Evolutionary conservation across 92 coral and sea anemone genomes (phyloP), one percentile per base, ranked within the genome.

Genomic region (Parazoanthus atlanticus): DNA sequence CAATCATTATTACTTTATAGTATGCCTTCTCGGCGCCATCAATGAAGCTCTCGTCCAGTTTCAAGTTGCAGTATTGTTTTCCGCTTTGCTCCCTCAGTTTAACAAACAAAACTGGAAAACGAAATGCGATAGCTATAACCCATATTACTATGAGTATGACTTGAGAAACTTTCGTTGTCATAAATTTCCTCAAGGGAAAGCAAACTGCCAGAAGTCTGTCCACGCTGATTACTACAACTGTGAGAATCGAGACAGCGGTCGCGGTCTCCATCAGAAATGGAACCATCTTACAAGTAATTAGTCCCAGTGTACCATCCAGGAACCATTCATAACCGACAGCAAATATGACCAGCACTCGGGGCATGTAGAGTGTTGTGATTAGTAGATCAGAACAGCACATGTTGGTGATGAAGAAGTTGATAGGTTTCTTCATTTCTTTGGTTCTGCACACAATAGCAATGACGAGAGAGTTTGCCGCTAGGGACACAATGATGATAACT

Each of bases 21-120:
- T 85, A 93, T 1, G 88, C 21, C 79, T 78, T 86, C 25, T 86
- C 82, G 12, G 95, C 89, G 10, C 93, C 95, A n/a, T 80, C n/a
- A n/a, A 31, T 41, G 49, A 93, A 89, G 15, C 85, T 54, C 23
- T 81, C 47, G 43, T 91, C 92, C 23, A 88, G 72, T 7, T 78
- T 74, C n/a, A 88, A 61, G 67, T 79, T 76, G 66, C 95, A 93
- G 61, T 77, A 84, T 19, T 33, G 52, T 38, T 89, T 76, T 29
- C 78, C 86, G 46, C 84, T 82, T 28, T 66, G 12, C 40, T 58
- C 36, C 21, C 61, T 64, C 33, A 91, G 81, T 29, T 84, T 69
- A 1, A 65, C 72, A 58, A 84, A 89, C 33, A 85, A 61, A 43
- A 93, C 84, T 29, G 95, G 95, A 32, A 79, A 65, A 47, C 95